Percentiles rank a stretch among this genome's conserved stretches.
These are phyloP conservation scores for Panagrolaimus sp. DNA, from an alignment of 1,140 invertebrate genomes.

Conservation along the genomic window DNA sequence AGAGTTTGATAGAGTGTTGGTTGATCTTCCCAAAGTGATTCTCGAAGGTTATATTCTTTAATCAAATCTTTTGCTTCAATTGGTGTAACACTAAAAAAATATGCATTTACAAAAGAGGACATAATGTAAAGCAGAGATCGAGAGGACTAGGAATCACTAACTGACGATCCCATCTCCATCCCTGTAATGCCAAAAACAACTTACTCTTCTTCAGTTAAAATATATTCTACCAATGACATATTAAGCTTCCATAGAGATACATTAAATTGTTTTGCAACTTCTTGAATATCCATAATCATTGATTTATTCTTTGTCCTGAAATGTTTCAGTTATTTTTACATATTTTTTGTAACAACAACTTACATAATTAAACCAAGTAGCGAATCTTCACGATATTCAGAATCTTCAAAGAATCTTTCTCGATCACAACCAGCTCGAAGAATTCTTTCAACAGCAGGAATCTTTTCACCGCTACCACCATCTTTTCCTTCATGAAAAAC, in stretches of 20 bases:
- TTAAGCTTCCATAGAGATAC: neutral
- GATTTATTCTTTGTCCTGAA: slow-evolving; percentile 3
- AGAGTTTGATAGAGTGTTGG: neutral
- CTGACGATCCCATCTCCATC: too few species aligned
- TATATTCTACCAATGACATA: slow-evolving; percentile 5
- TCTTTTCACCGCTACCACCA: too few species aligned
- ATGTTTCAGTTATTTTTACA: neutral
- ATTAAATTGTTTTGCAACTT: slow-evolving; percentile 8
- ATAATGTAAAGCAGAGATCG: too few species aligned
- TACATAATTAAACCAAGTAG: slow-evolving; percentile 12
- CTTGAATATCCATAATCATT: neutral
- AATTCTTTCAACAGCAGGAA: neutral
- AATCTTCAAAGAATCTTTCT: slow-evolving; percentile 1
- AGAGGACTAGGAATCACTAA: too few species aligned
- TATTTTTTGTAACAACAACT: too few species aligned
- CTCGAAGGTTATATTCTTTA: slow-evolving; percentile 1
- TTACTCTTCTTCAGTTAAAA: slow-evolving; percentile 9
- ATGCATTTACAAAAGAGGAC: too few species aligned
- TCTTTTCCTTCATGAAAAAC: neutral
- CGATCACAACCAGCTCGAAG: slow-evolving; percentile 9
- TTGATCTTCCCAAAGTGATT: slow-evolving; percentile 2
- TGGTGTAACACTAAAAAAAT: neutral
- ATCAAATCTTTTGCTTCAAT: neutral
- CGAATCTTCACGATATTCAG: neutral
- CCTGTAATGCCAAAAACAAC: neutral